Evolutionary conservation across 2,113 vertebrate species (phyloP), one percentile per base, ranked within the genome.

Genomic region (Macheiramphus alcinus): DNA sequence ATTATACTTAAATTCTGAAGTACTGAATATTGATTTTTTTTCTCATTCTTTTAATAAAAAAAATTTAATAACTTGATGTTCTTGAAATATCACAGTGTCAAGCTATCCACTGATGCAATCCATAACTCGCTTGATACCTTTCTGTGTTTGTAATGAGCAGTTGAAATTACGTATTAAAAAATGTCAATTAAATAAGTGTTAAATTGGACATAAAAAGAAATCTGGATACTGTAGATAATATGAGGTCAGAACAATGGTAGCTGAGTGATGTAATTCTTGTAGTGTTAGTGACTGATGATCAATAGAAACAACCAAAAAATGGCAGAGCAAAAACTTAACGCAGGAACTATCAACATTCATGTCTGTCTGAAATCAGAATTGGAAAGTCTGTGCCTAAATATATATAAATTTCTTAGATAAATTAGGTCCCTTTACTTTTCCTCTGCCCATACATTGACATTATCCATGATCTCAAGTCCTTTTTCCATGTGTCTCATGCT

Each of bases 141-240:
- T 70, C 45, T n/a, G 32, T 73, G 34, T 40, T 94, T 61, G 66
- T 56, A 95, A 94, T 50, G 17, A 63, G 19, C 10, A 50, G 40
- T 27, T 75, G 93, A 94, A 89, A 68, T 43, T 47, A n/a, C 17
- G 6, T 47, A 59, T 82, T 62, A 80, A 86, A 36, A n/a, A 55
- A 31, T 11, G 17, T n/a, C 22, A 68, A 52, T 50, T 84, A 94
- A 92, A 32, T 65, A 88, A 47, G 18, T 90, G 76, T 70, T 62
- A 90, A 93, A 97, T 88, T 93, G 31, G 22, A 45, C 72, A 92
- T 67, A 65, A 82, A 95, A 80, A 84, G 36, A 88, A 93, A 91
- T 70, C 47, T 92, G 15, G 43, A 48, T 32, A 11, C 16, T 62
- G 29, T 65, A 65, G 52, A 88, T 53, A 89, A 90, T 87, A 70